Conservation (phyloP, 1,140 invertebrate genomes). For the Platyura marginata region DNA sequence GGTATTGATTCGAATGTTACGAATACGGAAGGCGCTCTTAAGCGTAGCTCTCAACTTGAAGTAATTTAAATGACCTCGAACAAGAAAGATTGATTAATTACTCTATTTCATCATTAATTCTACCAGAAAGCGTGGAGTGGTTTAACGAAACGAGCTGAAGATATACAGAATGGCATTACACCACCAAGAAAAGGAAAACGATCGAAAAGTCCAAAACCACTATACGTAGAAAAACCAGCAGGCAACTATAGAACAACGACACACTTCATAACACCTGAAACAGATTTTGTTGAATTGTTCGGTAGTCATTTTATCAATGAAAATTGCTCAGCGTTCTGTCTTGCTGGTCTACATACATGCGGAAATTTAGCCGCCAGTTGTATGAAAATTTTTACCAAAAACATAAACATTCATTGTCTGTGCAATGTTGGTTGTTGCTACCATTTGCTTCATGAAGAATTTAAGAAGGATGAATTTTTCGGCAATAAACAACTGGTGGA, state of each 20-base stretch:
- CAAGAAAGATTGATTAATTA: not conserved
- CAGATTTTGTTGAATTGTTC: constrained; percentile 30
- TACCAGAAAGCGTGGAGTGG: constrained; percentile 27
- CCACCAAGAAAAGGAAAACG: constrained; percentile 11
- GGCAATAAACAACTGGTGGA: constrained; percentile 13
- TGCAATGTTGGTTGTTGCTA: constrained; percentile 84
- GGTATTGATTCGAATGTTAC: constrained; percentile 53
- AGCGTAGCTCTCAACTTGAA: constrained; percentile 38
- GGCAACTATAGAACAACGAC: constrained; percentile 27
- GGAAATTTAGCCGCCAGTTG: constrained; percentile 61
- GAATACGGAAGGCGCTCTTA: constrained; percentile 42
- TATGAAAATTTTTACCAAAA: constrained; percentile 48
- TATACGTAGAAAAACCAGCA: not conserved
- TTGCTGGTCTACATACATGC: constrained; percentile 76
- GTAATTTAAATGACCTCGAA: no score
- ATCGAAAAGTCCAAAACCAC: not conserved
- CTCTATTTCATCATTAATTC: constrained; percentile 1
- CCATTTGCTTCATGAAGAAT: constrained; percentile 55
- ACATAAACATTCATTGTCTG: constrained; percentile 34
- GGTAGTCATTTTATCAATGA: constrained; percentile 22
- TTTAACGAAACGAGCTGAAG: constrained; percentile 17
- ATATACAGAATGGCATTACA: constrained; percentile 13
- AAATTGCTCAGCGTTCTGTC: constrained; percentile 24
- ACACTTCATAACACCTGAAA: constrained; percentile 26
- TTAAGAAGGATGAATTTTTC: constrained; percentile 15